A percentile compares a stretch with the other conserved stretches of the same genome.
These are phyloP conservation scores for Ophiothrix spiculata DNA, from an alignment of 35 echinoderm and acorn worm species.

Conservation along the genomic window DNA sequence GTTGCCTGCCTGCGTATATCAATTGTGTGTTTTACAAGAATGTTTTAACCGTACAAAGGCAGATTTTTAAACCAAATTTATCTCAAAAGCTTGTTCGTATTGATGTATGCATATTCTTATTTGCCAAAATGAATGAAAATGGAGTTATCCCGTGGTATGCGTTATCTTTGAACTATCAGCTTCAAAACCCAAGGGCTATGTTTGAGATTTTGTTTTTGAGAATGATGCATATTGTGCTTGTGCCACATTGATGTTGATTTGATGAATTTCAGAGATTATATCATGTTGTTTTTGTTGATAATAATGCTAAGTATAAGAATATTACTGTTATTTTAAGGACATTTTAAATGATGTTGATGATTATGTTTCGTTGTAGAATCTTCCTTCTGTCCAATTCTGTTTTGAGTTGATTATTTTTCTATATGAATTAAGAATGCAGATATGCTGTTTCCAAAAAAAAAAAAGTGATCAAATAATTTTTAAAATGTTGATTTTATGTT, in stretches of 20 bases:
- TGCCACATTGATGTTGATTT: not conserved
- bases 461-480: no score
- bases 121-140: no score
- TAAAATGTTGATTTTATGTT: no score
- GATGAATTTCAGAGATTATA: not conserved
- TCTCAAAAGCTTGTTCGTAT: not conserved
- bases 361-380: not conserved
- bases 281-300: not conserved
- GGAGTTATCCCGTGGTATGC: no score
- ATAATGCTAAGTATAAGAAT: not conserved
- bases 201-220: constrained; percentile 9
- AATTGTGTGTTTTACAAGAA: not conserved
- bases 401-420: no score
- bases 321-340: not conserved
- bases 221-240: constrained; percentile 1
- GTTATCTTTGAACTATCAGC: not conserved
- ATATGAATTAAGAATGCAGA: no score
- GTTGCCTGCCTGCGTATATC: not conserved
- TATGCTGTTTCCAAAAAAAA: no score
- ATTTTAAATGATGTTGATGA: not conserved
- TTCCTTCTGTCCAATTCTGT: not conserved
- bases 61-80: not conserved
- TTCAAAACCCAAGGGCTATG: not conserved
- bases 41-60: not conserved
- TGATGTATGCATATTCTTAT: no score